Percentiles rank a stretch among this genome's conserved stretches.
phyloP scores from a whole-genome alignment of 2,113 vertebrate genomes.

The Xyrauchen texanus region DNA sequence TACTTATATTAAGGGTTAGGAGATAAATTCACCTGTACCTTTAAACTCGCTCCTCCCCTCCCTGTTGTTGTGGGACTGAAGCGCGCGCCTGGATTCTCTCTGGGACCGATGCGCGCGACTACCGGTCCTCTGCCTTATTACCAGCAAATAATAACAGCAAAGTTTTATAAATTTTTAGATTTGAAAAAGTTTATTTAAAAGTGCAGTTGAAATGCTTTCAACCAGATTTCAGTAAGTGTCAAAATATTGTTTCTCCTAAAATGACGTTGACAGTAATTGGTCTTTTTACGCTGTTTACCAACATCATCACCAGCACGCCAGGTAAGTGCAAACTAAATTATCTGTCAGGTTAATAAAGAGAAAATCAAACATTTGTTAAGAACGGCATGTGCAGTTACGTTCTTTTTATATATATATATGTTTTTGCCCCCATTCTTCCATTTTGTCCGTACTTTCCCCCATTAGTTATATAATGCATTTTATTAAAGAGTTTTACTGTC shows the following conservation, averaged over 20 bases:
- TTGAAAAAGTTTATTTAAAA: constrained; percentile 2
- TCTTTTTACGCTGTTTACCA: constrained; percentile 26
- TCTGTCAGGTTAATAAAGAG: background rate
- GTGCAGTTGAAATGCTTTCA: background rate
- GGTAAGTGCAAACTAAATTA: constrained; percentile 23
- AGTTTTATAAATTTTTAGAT: background rate
- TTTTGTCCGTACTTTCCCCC: too few species aligned
- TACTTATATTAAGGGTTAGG: too few species aligned
- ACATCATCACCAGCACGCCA: constrained; percentile 13
- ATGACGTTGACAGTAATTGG: constrained; percentile 24
- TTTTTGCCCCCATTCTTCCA: too few species aligned
- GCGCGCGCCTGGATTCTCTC: background rate
- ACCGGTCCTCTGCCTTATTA: background rate
- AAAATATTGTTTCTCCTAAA: background rate
- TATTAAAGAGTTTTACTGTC: too few species aligned
- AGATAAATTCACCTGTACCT: background rate
- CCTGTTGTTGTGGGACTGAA: background rate
- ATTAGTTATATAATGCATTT: too few species aligned
- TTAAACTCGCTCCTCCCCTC: constrained; percentile 11
- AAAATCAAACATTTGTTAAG: too few species aligned
- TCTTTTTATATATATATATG: too few species aligned
- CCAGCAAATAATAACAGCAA: background rate
- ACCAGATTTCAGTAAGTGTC: background rate
- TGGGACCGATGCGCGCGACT: background rate
- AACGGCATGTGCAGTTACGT: too few species aligned